Percentiles rank a stretch among this genome's conserved stretches.
phyloP scores from a whole-genome alignment of 2,113 vertebrate genomes.

The Numida meleagris region DNA sequence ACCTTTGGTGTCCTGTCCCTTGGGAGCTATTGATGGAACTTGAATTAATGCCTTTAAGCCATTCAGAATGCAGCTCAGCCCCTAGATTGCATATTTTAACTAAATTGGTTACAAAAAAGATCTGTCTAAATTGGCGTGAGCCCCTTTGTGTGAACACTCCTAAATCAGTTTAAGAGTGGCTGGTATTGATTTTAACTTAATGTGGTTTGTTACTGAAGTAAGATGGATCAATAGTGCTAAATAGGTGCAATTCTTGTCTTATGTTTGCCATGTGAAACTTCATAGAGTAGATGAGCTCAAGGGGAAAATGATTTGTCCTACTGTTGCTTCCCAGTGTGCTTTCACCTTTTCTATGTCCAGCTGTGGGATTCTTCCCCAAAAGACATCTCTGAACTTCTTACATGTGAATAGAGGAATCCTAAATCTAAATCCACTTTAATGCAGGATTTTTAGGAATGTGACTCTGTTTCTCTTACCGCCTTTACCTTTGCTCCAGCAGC shows the following conservation, averaged over 20 bases:
- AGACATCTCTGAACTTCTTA: not conserved
- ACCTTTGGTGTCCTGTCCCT: not conserved
- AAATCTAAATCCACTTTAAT: not conserved
- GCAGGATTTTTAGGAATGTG: not conserved
- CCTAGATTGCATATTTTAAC: not conserved
- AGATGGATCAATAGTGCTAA: conserved; percentile 66
- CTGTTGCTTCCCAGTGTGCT: not conserved
- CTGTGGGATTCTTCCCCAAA: not conserved
- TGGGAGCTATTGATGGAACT: not conserved
- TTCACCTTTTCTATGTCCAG: not conserved
- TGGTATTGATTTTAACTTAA: conserved; percentile 69
- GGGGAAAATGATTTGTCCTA: not conserved
- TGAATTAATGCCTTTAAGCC: conserved; percentile 24
- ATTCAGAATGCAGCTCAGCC: not conserved
- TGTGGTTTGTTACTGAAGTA: conserved; percentile 70
- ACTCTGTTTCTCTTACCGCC: not conserved
- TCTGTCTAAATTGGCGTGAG: conserved; percentile 50
- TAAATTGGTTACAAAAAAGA: conserved; percentile 41
- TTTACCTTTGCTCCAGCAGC: not conserved
- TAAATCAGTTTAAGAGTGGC: conserved; percentile 70
- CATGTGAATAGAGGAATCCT: not conserved
- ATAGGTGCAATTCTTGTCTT: conserved; percentile 54
- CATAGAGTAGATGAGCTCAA: not conserved
- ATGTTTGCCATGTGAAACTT: conserved; percentile 10
- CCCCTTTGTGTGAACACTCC: conserved; percentile 55